Conservation (phyloP, 2,113 vertebrate species). For the Cebidichthys violaceus region DNA sequence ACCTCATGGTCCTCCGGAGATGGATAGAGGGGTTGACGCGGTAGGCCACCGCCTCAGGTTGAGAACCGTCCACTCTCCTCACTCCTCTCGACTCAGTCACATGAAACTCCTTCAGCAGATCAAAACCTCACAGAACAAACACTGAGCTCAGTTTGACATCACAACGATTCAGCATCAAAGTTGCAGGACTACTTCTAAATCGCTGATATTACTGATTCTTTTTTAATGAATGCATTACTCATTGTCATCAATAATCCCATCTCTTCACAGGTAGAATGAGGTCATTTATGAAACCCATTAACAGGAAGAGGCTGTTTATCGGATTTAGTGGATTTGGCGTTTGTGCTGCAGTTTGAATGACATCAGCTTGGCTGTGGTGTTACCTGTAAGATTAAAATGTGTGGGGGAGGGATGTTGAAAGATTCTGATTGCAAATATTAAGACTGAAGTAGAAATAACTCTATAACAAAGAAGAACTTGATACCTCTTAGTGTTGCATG, state of each 20-base stretch:
- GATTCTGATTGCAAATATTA: conserved; percentile 14
- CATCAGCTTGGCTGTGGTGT: conserved; percentile 21
- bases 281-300: conserved; percentile 35
- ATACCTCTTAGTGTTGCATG: neutral
- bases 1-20: conserved; percentile 73
- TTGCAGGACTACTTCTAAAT: conserved; percentile 26
- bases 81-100: conserved; percentile 74
- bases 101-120: conserved; percentile 82
- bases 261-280: conserved; percentile 31
- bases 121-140: conserved; percentile 72
- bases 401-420: conserved; percentile 10
- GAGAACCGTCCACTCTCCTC: conserved; percentile 76
- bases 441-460: neutral
- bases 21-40: conserved; percentile 78
- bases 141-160: conserved; percentile 40
- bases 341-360: conserved; percentile 40
- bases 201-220: conserved; percentile 27
- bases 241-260: conserved; percentile 20
- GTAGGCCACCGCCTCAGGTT: conserved; percentile 74
- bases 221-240: conserved; percentile 27
- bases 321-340: conserved; percentile 25
- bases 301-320: conserved; percentile 31
- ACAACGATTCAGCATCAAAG: conserved; percentile 20
- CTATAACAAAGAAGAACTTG: neutral
- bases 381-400: conserved; percentile 3